Base-by-base conservation (phyloP, 2,113 vertebrate genomes). In the Hydrochoerus hydrochaeris region DNA sequence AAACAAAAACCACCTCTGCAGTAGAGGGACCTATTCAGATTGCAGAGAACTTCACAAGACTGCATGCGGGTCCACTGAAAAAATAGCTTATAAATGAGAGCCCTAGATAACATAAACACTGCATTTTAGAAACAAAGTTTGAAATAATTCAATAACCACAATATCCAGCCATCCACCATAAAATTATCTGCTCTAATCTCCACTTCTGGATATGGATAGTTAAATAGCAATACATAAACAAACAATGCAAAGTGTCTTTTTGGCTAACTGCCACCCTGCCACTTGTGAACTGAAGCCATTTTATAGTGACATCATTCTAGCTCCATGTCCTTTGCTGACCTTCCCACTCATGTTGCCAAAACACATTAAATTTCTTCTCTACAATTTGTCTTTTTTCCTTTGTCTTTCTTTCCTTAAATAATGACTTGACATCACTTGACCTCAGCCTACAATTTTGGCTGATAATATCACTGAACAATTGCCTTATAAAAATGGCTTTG, bases 201-300 rank as follows among this genome's bases (percentile, higher is more conserved):
- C 41, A 89, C 22, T 97, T 96, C 22, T 65, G 90, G 87, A 73
- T 93, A 95, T 0, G 22, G 94, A 90, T 71, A 90, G 73, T 97
- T 95, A 96, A 97, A 96, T 67, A 96, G 78, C 11, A 73, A 85
- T 78, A 91, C 88, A 97, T 13, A 97, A 97, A 78, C 92, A 96
- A 98, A 97, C 58, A 97, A 90, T 26, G 96, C 95, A 94, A 98
- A 98, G 97, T 96, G 92, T 38, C 92, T 98, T 84, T 95, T 80
- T 98, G 97, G 97, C 95, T 87, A 97, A 97, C 69, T 95, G 95
- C 97, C 97, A 97, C 67, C 44, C 60, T 97, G 69, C 81, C 92
- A 90, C 89, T 96, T 96, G 95, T 97, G 92, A 80, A 77, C 94
- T 91, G 32, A 52, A 49, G 96, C n/a, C 90, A 90, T 32, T 78